A percentile compares a stretch with the other conserved stretches of the same genome.
Conservation (phyloP, 2,797 vertebrate species). For the Gadopsis bispinosus region DNA sequence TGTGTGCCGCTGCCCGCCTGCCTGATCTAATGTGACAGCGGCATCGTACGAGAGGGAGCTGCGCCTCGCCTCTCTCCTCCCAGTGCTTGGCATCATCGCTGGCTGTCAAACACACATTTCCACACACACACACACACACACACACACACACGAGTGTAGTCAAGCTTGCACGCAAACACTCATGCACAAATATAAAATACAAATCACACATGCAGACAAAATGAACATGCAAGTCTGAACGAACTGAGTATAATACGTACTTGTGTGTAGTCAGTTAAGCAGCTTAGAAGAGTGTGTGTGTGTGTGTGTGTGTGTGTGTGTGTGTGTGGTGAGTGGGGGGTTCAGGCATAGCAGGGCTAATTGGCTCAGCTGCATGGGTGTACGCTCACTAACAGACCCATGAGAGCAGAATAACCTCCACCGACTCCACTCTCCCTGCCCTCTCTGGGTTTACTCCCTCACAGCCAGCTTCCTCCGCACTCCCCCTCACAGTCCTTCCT, state of each 20-base stretch:
- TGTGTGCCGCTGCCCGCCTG: slow-evolving; percentile 53
- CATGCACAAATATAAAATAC: slow-evolving; percentile 10
- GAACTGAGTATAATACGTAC: slow-evolving; percentile 8
- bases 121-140: background rate
- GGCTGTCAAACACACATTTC: slow-evolving; percentile 64
- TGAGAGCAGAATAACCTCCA: slow-evolving; percentile 81
- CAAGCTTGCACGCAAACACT: slow-evolving; percentile 4
- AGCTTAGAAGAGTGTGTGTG: slow-evolving; percentile 37
- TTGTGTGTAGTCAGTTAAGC: slow-evolving; percentile 46
- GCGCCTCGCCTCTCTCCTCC: slow-evolving; percentile 52
- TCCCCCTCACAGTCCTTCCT: slow-evolving; percentile 51
- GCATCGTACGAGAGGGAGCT: slow-evolving; percentile 67
- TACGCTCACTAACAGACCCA: slow-evolving; percentile 74
- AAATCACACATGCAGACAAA: slow-evolving; percentile 10
- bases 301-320: slow-evolving; percentile 26
- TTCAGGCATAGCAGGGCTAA: slow-evolving; percentile 66
- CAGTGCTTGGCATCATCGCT: slow-evolving; percentile 56
- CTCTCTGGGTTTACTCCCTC: slow-evolving; percentile 64
- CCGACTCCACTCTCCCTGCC: slow-evolving; percentile 47
- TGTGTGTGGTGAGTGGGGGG: slow-evolving; percentile 13
- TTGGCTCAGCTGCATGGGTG: slow-evolving; percentile 79
- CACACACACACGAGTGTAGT: slow-evolving; percentile 16
- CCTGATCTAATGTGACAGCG: slow-evolving; percentile 77
- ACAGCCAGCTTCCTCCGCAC: slow-evolving; percentile 58
- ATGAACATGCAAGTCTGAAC: slow-evolving; percentile 4